Conservation (phyloP, 2,113 vertebrate genomes). For the Mixornis gularis region DNA sequence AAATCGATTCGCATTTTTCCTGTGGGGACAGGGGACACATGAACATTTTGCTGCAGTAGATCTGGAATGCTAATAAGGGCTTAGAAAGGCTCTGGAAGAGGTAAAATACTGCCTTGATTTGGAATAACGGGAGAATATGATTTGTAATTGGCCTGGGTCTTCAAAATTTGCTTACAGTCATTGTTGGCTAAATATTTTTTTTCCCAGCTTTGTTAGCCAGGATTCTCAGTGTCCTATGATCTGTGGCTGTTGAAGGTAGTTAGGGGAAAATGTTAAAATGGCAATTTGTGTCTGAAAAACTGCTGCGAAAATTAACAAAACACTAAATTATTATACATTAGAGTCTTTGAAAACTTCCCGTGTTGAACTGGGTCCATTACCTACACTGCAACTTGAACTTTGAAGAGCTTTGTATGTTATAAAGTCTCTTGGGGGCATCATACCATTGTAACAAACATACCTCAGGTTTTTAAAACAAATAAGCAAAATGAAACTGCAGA, state of each 20-base stretch:
- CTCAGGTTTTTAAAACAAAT: neutral
- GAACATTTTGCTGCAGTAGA: neutral
- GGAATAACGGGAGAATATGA: neutral
- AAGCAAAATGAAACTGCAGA: neutral
- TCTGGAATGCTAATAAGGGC: neutral
- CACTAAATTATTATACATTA: neutral
- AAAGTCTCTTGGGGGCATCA: neutral
- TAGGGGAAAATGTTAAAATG: neutral
- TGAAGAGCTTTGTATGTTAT: neutral
- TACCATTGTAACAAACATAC: neutral
- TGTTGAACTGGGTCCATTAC: neutral
- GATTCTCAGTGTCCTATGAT: slow-evolving; percentile 15
- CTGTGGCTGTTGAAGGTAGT: slow-evolving; percentile 33
- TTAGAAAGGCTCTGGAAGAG: neutral
- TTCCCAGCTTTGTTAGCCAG: slow-evolving; percentile 14
- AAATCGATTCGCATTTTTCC: slow-evolving; percentile 10
- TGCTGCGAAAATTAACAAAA: neutral
- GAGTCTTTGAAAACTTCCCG: neutral
- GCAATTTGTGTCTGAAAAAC: neutral
- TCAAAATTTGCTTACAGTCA: neutral
- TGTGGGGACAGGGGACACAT: neutral
- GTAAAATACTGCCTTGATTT: slow-evolving; percentile 7
- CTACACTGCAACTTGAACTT: neutral
- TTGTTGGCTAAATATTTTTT: slow-evolving; percentile 1
- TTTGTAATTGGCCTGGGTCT: neutral